phyloP scores from a whole-genome alignment of 2,888 invertebrate species.

The Zhuqinia jingwanae region DNA sequence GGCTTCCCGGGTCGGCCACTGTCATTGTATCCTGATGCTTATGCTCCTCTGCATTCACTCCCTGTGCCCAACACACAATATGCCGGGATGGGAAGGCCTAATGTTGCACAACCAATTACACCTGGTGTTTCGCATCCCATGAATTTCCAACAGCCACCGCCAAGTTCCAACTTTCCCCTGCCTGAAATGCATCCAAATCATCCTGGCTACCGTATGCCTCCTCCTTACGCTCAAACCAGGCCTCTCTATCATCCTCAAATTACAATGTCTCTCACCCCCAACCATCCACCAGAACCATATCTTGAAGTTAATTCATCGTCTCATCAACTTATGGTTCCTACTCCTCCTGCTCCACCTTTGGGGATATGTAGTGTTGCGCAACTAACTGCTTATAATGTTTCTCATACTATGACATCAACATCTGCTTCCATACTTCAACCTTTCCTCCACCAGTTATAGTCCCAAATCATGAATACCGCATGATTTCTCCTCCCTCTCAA shows the following conservation, averaged over 20 bases:
- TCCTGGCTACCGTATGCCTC: constrained; percentile 26
- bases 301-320: constrained; percentile 32
- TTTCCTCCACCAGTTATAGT: too few relatives aligned
- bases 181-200: constrained; percentile 27
- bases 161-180: background rate
- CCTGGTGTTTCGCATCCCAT: constrained; percentile 40
- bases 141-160: constrained; percentile 46
- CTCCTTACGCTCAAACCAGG: constrained; percentile 2
- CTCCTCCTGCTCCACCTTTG: too few relatives aligned
- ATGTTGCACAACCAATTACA: constrained; percentile 10
- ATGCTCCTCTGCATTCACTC: constrained; percentile 13
- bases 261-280: background rate
- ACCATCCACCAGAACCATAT: background rate
- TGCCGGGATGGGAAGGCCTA: constrained; percentile 28
- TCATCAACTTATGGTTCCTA: too few relatives aligned
- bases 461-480: too few relatives aligned
- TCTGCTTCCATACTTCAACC: too few relatives aligned
- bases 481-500: too few relatives aligned
- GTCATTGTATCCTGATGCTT: background rate
- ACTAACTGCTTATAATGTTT: too few relatives aligned
- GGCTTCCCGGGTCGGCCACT: constrained; percentile 31
- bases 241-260: background rate
- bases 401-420: too few relatives aligned
- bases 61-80: constrained; percentile 43
- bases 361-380: too few relatives aligned